These are phyloP conservation scores for Bellardia pandia DNA, from an alignment of 2,888 invertebrate genomes.

Conservation along the genomic window DNA sequence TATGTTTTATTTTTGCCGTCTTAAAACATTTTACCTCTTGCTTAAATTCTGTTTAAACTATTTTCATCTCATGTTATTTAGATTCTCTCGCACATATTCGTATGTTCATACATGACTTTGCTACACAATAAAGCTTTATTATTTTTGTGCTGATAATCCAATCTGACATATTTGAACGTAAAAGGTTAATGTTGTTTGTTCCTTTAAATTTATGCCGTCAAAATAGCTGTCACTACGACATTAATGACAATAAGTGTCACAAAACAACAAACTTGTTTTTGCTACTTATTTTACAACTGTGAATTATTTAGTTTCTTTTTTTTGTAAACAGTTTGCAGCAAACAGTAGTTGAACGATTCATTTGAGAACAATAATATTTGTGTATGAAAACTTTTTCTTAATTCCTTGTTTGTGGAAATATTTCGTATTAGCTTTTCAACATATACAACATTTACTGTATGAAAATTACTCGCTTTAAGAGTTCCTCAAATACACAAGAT, in stretches of 20 bases:
- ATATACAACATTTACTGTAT: too few species aligned
- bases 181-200: constrained; percentile 45
- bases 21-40: too few species aligned
- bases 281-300: too few species aligned
- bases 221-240: constrained; percentile 60
- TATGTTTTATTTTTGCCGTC: background rate
- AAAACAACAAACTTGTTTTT: constrained; percentile 26
- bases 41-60: background rate
- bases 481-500: too few species aligned
- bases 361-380: too few species aligned
- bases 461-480: too few species aligned
- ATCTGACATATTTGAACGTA: constrained; percentile 3
- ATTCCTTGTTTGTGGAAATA: too few species aligned
- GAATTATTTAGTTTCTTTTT: too few species aligned
- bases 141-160: constrained; percentile 24
- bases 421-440: too few species aligned
- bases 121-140: background rate
- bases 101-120: background rate
- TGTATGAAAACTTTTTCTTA: too few species aligned
- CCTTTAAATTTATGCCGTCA: constrained; percentile 44
- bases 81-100: background rate
- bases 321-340: too few species aligned
- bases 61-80: background rate
- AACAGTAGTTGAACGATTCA: too few species aligned
- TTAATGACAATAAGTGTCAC: constrained; percentile 57